Evolutionary conservation across 1,140 invertebrate species (phyloP).

Genomic region (Vanessa atalanta): DNA sequence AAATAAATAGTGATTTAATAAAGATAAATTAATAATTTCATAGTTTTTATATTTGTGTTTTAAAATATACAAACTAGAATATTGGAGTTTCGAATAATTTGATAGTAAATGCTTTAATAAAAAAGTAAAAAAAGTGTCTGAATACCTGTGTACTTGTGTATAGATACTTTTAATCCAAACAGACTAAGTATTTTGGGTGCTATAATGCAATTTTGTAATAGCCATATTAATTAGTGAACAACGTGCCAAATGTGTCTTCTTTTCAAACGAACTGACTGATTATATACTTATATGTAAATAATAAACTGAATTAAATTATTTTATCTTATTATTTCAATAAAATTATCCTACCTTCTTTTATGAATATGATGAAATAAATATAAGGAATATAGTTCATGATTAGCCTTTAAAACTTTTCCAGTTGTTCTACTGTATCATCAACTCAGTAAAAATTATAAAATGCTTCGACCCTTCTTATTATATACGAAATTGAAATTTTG

Average conservation of each 20-base stretch:
- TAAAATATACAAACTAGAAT: neutral
- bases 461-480: too few species aligned
- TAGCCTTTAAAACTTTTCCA: too few species aligned
- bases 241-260: constrained; percentile 80
- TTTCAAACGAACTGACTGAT: constrained; percentile 80
- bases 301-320: constrained; percentile 55
- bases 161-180: constrained; percentile 2
- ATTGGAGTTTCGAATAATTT: neutral
- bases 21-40: neutral
- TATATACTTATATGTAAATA: constrained; percentile 66
- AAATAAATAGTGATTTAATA: neutral
- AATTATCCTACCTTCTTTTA: too few species aligned
- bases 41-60: too few species aligned
- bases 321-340: constrained; percentile 34
- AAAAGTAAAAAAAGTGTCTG: neutral
- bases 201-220: constrained; percentile 44
- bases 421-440: too few species aligned
- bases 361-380: too few species aligned
- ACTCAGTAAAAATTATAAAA: too few species aligned
- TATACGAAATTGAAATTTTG: too few species aligned
- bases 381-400: too few species aligned
- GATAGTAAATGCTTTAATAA: neutral
- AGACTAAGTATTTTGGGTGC: constrained; percentile 5
- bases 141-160: neutral
- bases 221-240: constrained; percentile 78